Conservation (phyloP, 1,140 invertebrate species). For the Lysiphlebus fabarum region DNA sequence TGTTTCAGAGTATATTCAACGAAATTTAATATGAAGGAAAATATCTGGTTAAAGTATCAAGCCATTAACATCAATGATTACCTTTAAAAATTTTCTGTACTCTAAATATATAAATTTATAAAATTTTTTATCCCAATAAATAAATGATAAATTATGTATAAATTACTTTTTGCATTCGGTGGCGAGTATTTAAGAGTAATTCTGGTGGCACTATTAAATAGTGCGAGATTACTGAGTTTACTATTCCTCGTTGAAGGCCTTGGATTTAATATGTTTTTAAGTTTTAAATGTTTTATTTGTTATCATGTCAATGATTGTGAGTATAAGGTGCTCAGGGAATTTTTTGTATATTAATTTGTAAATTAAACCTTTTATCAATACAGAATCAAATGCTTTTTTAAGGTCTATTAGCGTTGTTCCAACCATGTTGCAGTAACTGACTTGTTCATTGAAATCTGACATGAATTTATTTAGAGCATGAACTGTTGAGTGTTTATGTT, state of each 20-base stretch:
- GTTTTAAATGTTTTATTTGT: background rate
- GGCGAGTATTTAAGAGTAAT: too few species aligned
- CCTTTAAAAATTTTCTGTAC: too few species aligned
- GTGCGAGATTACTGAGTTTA: background rate
- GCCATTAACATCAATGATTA: too few species aligned
- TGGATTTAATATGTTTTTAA: slow-evolving; percentile 4
- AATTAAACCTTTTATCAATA: slow-evolving; percentile 28
- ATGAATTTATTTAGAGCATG: slow-evolving; percentile 19
- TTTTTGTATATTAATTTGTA: slow-evolving; percentile 24
- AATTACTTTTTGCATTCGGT: too few species aligned
- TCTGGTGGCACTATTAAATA: too few species aligned
- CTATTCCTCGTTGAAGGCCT: slow-evolving; percentile 18
- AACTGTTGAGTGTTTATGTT: slow-evolving; percentile 5
- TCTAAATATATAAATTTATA: too few species aligned
- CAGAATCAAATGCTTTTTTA: slow-evolving; percentile 24
- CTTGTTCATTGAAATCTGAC: slow-evolving; percentile 8
- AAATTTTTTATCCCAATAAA: too few species aligned
- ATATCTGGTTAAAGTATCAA: too few species aligned
- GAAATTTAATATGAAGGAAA: too few species aligned
- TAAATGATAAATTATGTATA: too few species aligned
- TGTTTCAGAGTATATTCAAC: too few species aligned
- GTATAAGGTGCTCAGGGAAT: slow-evolving; percentile 14
- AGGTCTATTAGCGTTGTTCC: slow-evolving; percentile 15
- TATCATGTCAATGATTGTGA: slow-evolving; percentile 15
- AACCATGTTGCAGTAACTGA: background rate